Base-by-base conservation (phyloP, 2,888 invertebrate species). In the Suillia variegata region DNA sequence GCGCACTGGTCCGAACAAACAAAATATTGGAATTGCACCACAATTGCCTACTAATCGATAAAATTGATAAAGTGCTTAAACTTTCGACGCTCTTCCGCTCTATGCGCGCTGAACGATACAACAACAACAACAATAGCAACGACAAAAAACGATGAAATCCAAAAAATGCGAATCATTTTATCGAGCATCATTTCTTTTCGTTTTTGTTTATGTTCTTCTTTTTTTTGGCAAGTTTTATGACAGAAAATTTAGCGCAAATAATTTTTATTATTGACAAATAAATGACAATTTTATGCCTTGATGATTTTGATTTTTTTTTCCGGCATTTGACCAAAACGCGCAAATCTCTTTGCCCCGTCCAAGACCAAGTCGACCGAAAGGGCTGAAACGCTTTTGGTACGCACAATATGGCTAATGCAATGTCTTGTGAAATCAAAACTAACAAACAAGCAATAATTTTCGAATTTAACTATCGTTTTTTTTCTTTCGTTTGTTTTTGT, bases 241-340 rank as follows among this genome's bases (percentile, higher is more conserved):
- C 15, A 24, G 26, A 22, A 10, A 54, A 38, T 4, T 38, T 38
- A n/a, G 38, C 38, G 38, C n/a, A 48, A 54, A 49, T 54, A 55
- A 45, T 55, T 55, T 55, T 59, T 45, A 45, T 51, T 60, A 48
- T 50, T 49, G 20, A 17, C 34, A 51, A 54, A 55, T 42, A 62
- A 60, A 61, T 61, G 56, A 59, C 62, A 62, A 64, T 67, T 67
- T 63, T 62, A 62, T 62, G 62, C 60, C 60, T 60, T 60, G 59
- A 60, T 67, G 61, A 56, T 53, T 58, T 58, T 58, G 48, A 45
- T 45, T 45, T 45, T n/a, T n/a, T n/a, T n/a, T 31, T 31, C 12
- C n/a, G n/a, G n/a, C n/a, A n/a, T n/a, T n/a, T n/a, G n/a, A n/a
- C n/a, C n/a, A n/a, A n/a, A n/a, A n/a, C n/a, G n/a, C n/a, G n/a